Evolutionary conservation across 2,888 invertebrate genomes (phyloP).

Genomic region (Heterodera filipjevi): DNA sequence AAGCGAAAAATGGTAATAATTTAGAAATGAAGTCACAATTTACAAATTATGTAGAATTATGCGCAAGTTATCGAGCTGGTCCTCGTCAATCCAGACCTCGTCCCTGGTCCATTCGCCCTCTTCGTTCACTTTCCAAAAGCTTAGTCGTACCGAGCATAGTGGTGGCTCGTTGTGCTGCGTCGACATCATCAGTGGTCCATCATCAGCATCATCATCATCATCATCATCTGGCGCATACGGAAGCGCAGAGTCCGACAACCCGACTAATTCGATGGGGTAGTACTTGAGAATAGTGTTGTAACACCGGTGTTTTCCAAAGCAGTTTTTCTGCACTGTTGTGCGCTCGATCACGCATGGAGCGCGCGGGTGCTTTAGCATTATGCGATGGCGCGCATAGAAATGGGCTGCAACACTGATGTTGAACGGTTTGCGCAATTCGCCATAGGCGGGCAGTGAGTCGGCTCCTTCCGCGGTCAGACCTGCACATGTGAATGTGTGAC

Average conservation of each 20-base stretch:
- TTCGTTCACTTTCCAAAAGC: background rate
- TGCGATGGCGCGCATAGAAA: background rate
- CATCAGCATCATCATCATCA: background rate
- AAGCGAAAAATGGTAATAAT: background rate
- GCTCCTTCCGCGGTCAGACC: background rate
- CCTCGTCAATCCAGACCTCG: background rate
- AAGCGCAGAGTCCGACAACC: background rate
- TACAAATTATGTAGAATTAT: background rate
- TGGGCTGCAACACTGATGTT: background rate
- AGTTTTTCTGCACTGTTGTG: no score
- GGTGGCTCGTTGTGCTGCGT: background rate
- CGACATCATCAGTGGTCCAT: background rate
- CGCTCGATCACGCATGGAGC: background rate
- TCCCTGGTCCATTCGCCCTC: background rate
- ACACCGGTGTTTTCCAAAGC: no score
- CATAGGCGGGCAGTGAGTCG: background rate
- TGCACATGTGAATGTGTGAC: no score
- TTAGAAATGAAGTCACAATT: background rate
- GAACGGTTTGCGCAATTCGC: background rate
- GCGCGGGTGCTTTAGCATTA: background rate
- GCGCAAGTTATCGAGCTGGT: background rate
- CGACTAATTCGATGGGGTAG: background rate
- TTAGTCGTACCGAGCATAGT: background rate
- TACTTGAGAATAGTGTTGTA: background rate
- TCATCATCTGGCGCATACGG: background rate